phyloP scores from a whole-genome alignment of 2,113 vertebrate species.

The Anarrhichthys ocellatus region DNA sequence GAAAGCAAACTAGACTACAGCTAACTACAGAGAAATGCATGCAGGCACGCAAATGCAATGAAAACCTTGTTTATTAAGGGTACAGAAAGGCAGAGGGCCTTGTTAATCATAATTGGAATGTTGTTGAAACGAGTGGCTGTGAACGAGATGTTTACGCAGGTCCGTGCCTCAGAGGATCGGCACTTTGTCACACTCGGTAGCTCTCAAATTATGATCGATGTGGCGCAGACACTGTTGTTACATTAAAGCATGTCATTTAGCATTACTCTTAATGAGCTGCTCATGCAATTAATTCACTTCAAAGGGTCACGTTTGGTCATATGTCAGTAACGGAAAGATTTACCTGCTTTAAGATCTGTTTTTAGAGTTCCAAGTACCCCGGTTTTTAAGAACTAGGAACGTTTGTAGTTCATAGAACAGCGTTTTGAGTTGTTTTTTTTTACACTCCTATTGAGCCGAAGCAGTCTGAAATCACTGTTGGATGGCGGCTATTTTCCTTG shows the following conservation, averaged over 20 bases:
- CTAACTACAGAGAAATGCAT: conserved; percentile 2
- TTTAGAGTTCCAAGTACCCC: not conserved
- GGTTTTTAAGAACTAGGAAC: too few relatives aligned
- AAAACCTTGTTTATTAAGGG: conserved; percentile 32
- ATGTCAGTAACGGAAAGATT: conserved; percentile 42
- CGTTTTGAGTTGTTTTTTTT: too few relatives aligned
- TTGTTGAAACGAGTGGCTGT: conserved; percentile 41
- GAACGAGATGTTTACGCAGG: conserved; percentile 44
- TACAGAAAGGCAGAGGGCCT: conserved; percentile 14
- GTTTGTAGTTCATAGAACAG: not conserved
- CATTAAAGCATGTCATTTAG: conserved; percentile 72
- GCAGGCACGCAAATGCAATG: conserved; percentile 14
- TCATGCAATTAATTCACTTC: conserved; percentile 74
- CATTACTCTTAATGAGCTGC: conserved; percentile 67
- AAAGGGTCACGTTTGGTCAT: conserved; percentile 70
- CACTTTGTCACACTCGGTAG: conserved; percentile 59
- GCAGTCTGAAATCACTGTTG: not conserved
- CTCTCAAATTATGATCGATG: conserved; percentile 77
- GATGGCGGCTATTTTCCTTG: too few relatives aligned
- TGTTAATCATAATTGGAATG: conserved; percentile 44
- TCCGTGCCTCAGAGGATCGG: conserved; percentile 41
- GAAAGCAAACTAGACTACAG: conserved; percentile 8
- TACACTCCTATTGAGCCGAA: not conserved
- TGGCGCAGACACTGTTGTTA: conserved; percentile 58
- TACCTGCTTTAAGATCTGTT: not conserved